Evolutionary conservation across 2,113 vertebrate genomes (phyloP).

Genomic region (Pantherophis guttatus): DNA sequence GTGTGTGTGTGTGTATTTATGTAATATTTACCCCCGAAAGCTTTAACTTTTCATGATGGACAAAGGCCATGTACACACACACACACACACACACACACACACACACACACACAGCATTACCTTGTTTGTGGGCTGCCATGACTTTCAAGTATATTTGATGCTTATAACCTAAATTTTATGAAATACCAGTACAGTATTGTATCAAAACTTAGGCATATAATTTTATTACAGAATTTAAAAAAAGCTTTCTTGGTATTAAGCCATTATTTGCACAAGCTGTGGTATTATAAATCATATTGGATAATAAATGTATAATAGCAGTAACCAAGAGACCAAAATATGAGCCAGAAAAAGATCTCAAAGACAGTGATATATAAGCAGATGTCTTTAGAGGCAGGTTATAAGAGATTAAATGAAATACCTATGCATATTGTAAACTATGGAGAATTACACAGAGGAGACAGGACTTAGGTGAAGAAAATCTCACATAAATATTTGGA

Average conservation of each 20-base stretch:
- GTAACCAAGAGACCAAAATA: slow-evolving; percentile 55
- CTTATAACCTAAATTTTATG: slow-evolving; percentile 19
- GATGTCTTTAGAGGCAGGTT: slow-evolving; percentile 44
- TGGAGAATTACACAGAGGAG: slow-evolving; percentile 40
- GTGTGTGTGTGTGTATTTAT: not conserved
- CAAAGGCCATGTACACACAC: not conserved
- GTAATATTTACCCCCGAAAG: not conserved
- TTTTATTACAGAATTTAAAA: slow-evolving; percentile 51
- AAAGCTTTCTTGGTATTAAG: slow-evolving; percentile 43
- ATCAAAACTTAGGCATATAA: slow-evolving; percentile 18
- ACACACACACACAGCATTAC: not conserved
- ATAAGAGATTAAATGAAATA: slow-evolving; percentile 54
- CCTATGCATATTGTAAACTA: slow-evolving; percentile 43
- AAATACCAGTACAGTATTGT: slow-evolving; percentile 27
- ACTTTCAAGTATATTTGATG: not conserved
- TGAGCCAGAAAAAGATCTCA: slow-evolving; percentile 46
- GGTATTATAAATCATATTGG: slow-evolving; percentile 48
- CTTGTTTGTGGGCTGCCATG: slow-evolving; percentile 10
- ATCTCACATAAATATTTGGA: not conserved
- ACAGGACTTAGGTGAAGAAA: slow-evolving; percentile 24
- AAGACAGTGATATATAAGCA: slow-evolving; percentile 66
- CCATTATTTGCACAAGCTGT: slow-evolving; percentile 52
- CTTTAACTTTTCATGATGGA: not conserved
- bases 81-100: not conserved
- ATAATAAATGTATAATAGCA: slow-evolving; percentile 55